Evolutionary conservation across 2,888 invertebrate species (phyloP), one percentile per base, ranked within the genome.

Genomic region (Campopleginae sp.): DNA sequence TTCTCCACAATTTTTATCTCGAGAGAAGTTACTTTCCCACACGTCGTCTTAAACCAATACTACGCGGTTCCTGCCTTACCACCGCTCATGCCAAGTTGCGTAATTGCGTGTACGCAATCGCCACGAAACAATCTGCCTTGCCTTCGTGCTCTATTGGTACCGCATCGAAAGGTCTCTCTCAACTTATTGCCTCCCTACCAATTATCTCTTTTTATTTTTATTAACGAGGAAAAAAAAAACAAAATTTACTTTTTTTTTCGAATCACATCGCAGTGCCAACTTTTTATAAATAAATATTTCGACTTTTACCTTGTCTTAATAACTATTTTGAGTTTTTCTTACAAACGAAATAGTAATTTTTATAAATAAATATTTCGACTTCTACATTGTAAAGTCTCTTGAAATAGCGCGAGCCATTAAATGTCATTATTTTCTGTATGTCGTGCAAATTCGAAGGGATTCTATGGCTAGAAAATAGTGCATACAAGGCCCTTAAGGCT

Each of bases 41-140:
- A 81, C 83, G 79, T 27, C 74, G 74, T 70, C 76, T 74, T 66
- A n/a, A n/a, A 46, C 76, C 42, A 76, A 72, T 77, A 66, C 76
- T 70, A 42, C 58, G 31, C 58, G 31, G 38, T 63, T 46, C 61
- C 17, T n/a, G 19, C 38, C 14, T 74, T 66, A 33, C 65, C 72
- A 33, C 65, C 72, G 42, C 80, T 65, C 80, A 19, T 72, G 66
- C 72, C 42, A 54, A 46, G 78, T 89, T 87, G 87, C 88, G 88
- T 89, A 88, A 89, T 89, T 89, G 88, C 89, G 88, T 89, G 88
- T 83, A 84, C 84, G 71, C 78, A 87, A 89, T 89, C 88, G 84
- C 84, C 38, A 75, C 78, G 86, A 48, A 81, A 87, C n/a, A 88
- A 89, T 89, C 89, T 88, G 79, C 79, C 48, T 80, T 76, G 80